Percentiles rank a stretch among this genome's conserved stretches.
phyloP scores from a whole-genome alignment of 2,797 vertebrate genomes.

The Lateolabrax maculatus region DNA sequence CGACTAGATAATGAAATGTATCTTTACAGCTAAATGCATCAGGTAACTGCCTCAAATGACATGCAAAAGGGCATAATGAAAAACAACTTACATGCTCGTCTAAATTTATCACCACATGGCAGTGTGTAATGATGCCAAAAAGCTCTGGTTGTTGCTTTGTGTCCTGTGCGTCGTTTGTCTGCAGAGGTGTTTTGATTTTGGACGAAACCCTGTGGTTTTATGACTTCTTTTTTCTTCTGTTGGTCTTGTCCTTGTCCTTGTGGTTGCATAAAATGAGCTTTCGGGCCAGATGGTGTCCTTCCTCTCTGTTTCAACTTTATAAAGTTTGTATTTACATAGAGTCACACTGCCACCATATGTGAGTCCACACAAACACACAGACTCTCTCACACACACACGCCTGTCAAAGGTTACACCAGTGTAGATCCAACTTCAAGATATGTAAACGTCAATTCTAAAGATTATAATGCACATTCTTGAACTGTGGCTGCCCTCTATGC shows the following conservation, averaged over 20 bases:
- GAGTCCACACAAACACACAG: slow-evolving; percentile 12
- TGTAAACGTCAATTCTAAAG: slow-evolving; percentile 28
- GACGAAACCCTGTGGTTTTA: slow-evolving; percentile 49
- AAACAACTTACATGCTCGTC: neutral
- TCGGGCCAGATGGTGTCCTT: slow-evolving; percentile 83
- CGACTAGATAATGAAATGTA: neutral
- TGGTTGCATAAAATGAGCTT: slow-evolving; percentile 56
- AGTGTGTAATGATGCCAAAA: slow-evolving; percentile 5
- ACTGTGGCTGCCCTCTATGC: slow-evolving; percentile 31
- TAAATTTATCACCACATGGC: neutral
- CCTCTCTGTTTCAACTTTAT: slow-evolving; percentile 70
- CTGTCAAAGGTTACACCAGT: slow-evolving; percentile 16
- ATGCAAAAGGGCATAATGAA: neutral
- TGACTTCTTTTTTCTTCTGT: slow-evolving; percentile 14
- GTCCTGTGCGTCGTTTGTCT: neutral
- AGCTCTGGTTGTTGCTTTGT: neutral
- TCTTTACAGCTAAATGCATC: neutral
- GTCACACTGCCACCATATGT: slow-evolving; percentile 61
- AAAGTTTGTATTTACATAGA: slow-evolving; percentile 71
- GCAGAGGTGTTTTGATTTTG: slow-evolving; percentile 28
- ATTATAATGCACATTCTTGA: slow-evolving; percentile 35
- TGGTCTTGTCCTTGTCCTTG: slow-evolving; percentile 67
- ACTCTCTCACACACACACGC: neutral
- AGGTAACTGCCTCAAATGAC: neutral
- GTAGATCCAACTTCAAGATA: slow-evolving; percentile 20